phyloP scores from a whole-genome alignment of 2,888 invertebrate species.

The Noctua janthina region DNA sequence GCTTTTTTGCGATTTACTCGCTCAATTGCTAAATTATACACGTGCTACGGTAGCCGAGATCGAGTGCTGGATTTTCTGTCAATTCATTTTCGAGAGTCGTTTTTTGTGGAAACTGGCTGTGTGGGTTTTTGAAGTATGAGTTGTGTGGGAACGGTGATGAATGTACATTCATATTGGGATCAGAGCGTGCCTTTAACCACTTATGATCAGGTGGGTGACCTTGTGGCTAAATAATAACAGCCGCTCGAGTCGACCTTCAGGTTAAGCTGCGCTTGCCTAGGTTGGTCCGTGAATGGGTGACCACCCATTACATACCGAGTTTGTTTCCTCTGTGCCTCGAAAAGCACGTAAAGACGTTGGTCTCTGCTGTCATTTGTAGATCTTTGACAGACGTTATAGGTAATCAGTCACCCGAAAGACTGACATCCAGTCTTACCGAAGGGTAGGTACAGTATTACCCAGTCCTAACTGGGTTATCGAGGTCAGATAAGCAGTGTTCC shows the following conservation, averaged over 20 bases:
- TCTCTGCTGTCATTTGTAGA: neutral
- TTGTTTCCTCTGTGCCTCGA: neutral
- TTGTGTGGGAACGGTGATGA: neutral
- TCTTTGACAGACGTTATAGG: neutral
- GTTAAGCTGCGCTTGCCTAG: neutral
- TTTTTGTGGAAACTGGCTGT: conserved; percentile 2
- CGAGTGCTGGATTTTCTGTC: conserved; percentile 40
- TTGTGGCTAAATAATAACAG: neutral
- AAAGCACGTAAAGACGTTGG: neutral
- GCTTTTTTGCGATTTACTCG: conserved; percentile 56
- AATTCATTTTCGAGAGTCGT: conserved; percentile 22
- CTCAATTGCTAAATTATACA: conserved; percentile 61
- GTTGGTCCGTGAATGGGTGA: neutral
- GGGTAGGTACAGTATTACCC: too few relatives aligned
- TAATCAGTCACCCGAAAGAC: neutral
- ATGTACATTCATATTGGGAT: neutral
- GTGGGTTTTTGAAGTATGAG: conserved; percentile 2
- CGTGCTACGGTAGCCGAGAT: conserved; percentile 12
- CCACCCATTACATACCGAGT: neutral
- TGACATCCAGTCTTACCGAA: too few relatives aligned
- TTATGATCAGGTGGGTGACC: neutral
- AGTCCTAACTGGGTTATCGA: too few relatives aligned
- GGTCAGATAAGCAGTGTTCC: too few relatives aligned
- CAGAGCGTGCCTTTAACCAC: neutral
- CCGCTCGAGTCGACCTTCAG: neutral